Percentiles rank a stretch among this genome's conserved stretches.
Conservation (phyloP, 2,888 invertebrate genomes). For the Clitarchus hookeri region DNA sequence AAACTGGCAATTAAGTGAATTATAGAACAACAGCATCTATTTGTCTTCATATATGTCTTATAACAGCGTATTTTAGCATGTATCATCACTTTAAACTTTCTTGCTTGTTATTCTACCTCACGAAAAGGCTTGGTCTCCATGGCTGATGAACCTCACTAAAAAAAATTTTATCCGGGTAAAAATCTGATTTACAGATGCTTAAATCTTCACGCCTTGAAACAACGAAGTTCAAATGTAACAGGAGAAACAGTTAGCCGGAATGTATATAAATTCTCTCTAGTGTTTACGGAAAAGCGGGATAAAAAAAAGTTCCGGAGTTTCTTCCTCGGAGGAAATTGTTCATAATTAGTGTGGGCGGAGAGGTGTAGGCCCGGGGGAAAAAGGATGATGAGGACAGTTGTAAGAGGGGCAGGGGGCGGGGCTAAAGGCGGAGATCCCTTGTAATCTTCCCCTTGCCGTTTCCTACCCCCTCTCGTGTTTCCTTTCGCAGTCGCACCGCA, state of each 20-base stretch:
- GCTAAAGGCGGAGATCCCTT: conserved; percentile 2
- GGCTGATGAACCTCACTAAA: too few relatives aligned
- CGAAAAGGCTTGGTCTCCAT: too few relatives aligned
- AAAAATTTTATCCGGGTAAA: too few relatives aligned
- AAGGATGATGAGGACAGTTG: neutral
- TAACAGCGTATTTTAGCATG: too few relatives aligned
- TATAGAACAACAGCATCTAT: too few relatives aligned
- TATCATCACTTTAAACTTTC: too few relatives aligned
- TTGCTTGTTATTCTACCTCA: too few relatives aligned
- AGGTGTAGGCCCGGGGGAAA: neutral
- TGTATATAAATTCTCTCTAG: neutral
- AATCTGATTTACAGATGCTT: too few relatives aligned
- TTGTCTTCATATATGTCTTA: too few relatives aligned
- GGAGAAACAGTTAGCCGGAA: neutral
- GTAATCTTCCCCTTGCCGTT: neutral
- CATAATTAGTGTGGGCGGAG: neutral
- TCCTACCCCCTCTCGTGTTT: neutral
- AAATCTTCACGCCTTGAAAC: too few relatives aligned
- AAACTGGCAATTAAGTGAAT: too few relatives aligned
- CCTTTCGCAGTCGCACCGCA: neutral
- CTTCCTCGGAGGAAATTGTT: neutral
- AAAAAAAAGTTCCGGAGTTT: neutral
- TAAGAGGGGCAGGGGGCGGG: neutral
- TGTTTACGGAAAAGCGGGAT: neutral
- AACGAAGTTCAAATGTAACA: too few relatives aligned